phyloP scores from a whole-genome alignment of 1,140 invertebrate genomes.

The Procambarus virginalis region DNA sequence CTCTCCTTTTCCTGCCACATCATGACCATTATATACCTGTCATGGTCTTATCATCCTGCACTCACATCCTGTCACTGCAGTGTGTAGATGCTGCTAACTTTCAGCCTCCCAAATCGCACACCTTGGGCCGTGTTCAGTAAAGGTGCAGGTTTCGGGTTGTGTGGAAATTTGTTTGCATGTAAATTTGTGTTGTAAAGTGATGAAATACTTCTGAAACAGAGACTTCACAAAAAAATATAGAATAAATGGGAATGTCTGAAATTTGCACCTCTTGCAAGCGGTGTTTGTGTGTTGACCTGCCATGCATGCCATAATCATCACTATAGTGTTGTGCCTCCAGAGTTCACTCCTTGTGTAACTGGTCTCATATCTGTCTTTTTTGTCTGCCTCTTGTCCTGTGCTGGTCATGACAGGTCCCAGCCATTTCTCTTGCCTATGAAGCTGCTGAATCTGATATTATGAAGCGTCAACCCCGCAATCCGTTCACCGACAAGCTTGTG shows the following conservation, averaged over 20 bases:
- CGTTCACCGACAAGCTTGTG: constrained; percentile 81
- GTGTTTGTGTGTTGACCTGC: constrained; percentile 63
- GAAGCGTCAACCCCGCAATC: constrained; percentile 82
- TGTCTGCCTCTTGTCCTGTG: constrained; percentile 57
- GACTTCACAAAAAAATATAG: background rate
- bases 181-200: background rate
- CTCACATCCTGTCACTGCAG: constrained; percentile 57
- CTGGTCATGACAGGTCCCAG: constrained; percentile 76
- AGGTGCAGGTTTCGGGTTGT: constrained; percentile 30
- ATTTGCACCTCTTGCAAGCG: constrained; percentile 39
- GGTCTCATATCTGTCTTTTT: constrained; percentile 50
- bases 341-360: constrained; percentile 56
- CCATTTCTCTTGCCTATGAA: constrained; percentile 83
- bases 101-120: constrained; percentile 53
- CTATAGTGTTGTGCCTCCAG: constrained; percentile 58
- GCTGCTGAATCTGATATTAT: constrained; percentile 82
- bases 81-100: constrained; percentile 57
- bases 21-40: constrained; percentile 3
- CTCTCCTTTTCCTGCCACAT: constrained; percentile 1
- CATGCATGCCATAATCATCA: constrained; percentile 61
- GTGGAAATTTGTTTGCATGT: background rate
- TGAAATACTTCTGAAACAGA: background rate
- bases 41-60: constrained; percentile 19
- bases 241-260: constrained; percentile 12
- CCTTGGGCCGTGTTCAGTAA: constrained; percentile 49